phyloP scores from a whole-genome alignment of 2,797 vertebrate genomes.

The Pseudomugil gertrudae region DNA sequence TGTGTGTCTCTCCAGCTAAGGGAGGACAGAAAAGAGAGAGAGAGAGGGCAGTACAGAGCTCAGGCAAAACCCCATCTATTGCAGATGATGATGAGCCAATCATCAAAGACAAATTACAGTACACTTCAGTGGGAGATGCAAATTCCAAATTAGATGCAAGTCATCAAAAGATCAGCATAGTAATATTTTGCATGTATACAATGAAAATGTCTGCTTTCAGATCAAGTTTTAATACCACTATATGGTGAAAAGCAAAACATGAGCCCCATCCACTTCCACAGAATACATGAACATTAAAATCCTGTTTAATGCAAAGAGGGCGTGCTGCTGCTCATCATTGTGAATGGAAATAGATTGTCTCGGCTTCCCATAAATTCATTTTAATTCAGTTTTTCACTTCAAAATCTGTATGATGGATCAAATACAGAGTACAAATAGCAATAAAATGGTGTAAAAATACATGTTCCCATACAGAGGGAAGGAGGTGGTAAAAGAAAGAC shows the following conservation, averaged over 20 bases:
- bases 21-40: slow-evolving; percentile 30
- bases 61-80: slow-evolving; percentile 81
- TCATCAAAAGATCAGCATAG: slow-evolving; percentile 84
- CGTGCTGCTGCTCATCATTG: slow-evolving; percentile 4
- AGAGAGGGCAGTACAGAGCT: slow-evolving; percentile 64
- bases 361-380: neutral
- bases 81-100: slow-evolving; percentile 82
- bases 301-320: slow-evolving; percentile 8
- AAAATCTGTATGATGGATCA: neutral
- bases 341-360: neutral
- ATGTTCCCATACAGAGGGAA: neutral
- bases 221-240: slow-evolving; percentile 73
- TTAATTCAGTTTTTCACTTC: neutral
- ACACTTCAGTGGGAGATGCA: slow-evolving; percentile 85
- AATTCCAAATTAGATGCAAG: slow-evolving; percentile 84
- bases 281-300: slow-evolving; percentile 31
- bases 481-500: neutral
- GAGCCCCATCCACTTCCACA: slow-evolving; percentile 19
- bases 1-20: slow-evolving; percentile 66
- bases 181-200: slow-evolving; percentile 83
- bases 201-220: slow-evolving; percentile 78
- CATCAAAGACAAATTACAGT: slow-evolving; percentile 87
- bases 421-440: neutral
- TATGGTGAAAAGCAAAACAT: slow-evolving; percentile 43
- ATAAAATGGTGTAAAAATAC: neutral